Evolutionary conservation across 2,888 invertebrate species (phyloP).

Genomic region (Drosophila siamana): DNA sequence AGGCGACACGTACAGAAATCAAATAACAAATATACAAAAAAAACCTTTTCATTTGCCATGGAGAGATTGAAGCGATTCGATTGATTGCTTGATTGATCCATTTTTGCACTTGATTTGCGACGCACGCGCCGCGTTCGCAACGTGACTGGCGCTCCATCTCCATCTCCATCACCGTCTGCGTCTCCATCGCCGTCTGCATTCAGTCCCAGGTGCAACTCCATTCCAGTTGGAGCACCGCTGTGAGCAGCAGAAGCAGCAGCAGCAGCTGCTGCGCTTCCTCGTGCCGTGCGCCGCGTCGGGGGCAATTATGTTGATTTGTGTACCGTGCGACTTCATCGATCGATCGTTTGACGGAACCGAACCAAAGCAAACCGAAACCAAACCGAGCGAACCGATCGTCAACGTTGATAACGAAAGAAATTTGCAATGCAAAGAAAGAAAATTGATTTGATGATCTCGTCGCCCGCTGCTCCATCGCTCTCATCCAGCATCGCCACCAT

Average conservation of each 20-base stretch:
- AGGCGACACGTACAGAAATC: conserved; percentile 47
- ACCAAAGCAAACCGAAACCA: conserved; percentile 19
- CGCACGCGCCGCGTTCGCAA: conserved; percentile 77
- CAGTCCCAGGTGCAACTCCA: conserved; percentile 9
- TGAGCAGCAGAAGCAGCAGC: conserved; percentile 17
- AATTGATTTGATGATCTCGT: conserved; percentile 75
- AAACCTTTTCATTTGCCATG: conserved; percentile 63
- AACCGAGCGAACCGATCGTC: conserved; percentile 39
- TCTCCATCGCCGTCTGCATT: conserved; percentile 41
- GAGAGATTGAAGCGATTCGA: conserved; percentile 67
- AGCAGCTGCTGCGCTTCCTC: conserved; percentile 20
- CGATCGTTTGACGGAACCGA: conserved; percentile 43
- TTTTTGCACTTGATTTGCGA: conserved; percentile 83
- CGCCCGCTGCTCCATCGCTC: neutral
- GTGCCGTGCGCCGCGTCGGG: conserved; percentile 28
- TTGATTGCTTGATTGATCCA: conserved; percentile 83
- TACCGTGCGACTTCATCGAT: conserved; percentile 65
- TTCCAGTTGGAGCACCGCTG: conserved; percentile 31
- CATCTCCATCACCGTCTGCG: conserved; percentile 37
- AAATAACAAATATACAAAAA: conserved; percentile 12
- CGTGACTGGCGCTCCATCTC: conserved; percentile 75
- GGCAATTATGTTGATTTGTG: conserved; percentile 80
- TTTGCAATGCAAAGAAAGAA: conserved; percentile 79
- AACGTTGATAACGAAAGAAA: conserved; percentile 67
- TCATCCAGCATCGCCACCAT: too few relatives aligned